Conservation (phyloP, 2,888 invertebrate genomes). For the Xestia rhomboidea region DNA sequence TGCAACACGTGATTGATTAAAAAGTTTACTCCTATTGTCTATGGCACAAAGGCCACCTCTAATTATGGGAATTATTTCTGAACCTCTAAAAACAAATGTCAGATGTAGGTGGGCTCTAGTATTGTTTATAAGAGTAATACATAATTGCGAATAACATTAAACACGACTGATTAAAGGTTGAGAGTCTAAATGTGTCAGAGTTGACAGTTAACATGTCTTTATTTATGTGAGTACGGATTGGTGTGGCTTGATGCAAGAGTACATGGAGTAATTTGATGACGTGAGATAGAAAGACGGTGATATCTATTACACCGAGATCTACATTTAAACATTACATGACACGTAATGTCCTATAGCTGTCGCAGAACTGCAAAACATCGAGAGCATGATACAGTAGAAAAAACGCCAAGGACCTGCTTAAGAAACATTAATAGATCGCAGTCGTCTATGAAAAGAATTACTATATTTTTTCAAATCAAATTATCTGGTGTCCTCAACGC, state of each 20-base stretch:
- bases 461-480: too few relatives aligned
- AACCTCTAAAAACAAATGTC: conserved; percentile 69
- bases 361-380: neutral
- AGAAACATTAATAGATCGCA: neutral
- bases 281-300: neutral
- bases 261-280: neutral
- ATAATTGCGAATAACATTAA: conserved; percentile 54
- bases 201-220: conserved; percentile 48
- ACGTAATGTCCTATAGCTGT: neutral
- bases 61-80: conserved; percentile 80
- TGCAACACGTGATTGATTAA: conserved; percentile 84
- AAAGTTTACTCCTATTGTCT: conserved; percentile 86
- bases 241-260: conserved; percentile 15
- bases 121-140: conserved; percentile 52
- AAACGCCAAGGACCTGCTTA: neutral
- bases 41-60: conserved; percentile 76
- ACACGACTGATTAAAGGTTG: conserved; percentile 49
- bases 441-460: neutral
- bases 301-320: neutral
- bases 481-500: neutral
- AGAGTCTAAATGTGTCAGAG: conserved; percentile 43
- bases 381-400: neutral
- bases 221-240: conserved; percentile 24
- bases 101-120: conserved; percentile 68
- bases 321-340: neutral